Evolutionary conservation across 2,797 vertebrate species (phyloP), one percentile per base, ranked within the genome.

Genomic region (Ispidina picta): DNA sequence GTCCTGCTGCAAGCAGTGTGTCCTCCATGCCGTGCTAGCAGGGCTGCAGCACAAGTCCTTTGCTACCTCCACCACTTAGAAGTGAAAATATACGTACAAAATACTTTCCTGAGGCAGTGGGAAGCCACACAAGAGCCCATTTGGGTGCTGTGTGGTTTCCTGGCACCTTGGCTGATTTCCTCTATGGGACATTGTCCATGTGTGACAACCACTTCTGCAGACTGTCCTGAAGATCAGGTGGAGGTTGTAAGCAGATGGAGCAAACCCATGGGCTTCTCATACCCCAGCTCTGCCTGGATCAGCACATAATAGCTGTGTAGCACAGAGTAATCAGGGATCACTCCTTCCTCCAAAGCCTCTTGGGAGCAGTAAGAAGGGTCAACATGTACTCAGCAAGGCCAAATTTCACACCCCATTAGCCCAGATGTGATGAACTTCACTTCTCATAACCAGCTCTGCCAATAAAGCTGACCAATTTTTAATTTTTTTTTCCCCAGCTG

Each of bases 401-500:
- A 46, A 43, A 19, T 90, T 96, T 93, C 93, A 96, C 88, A 88
- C 54, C 8, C 64, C 92, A 94, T 95, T 96, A 95, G 86, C 33
- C 43, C 58, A 84, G 86, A 91, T 84, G 72, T 64, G 89, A 91
- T 84, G 90, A 94, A 91, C 81, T 86, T 90, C 68, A 46, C 64
- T 71, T 62, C 71, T 65, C 60, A 37, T 66, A 90, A 83, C 35
- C 35, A 88, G 31, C 86, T 86, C 83, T 88, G 77, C 62, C 7
- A 4, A 62, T 18, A 71, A 35, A 88, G 79, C 84, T 89, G 85
- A 83, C 90, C 73, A 72, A 28, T 56, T 87, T 65, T 82, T 71
- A 15, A 15, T 72, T 63, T 65, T 33, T 23, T 88, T 87, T 23
- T 2, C 63, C 90, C 86, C 85, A 89, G 46, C 29, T 89, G 91